Base-by-base conservation (phyloP, 2,888 invertebrate genomes). In the Embidobia sp. region DNA sequence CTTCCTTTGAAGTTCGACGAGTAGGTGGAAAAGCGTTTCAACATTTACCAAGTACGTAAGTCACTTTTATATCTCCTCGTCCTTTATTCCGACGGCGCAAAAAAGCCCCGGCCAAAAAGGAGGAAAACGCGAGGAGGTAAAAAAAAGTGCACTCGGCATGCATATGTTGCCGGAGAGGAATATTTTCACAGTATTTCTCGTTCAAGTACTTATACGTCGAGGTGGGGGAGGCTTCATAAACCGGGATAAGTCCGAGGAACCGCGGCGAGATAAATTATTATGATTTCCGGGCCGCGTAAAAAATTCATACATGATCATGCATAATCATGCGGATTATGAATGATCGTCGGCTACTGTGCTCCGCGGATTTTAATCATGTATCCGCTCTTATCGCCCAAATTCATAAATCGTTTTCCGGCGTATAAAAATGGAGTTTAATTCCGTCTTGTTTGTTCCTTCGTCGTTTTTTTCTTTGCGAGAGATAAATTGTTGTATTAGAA, bases 1-100 rank as follows among this genome's bases (percentile, higher is more conserved):
- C 48, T 59, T 59, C 51, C 69, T 59, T 69, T 69, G 67, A 69
- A 69, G 67, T 69, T 57, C 55, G 57, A 69, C 49, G 57, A 69
- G 55, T 67, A 53, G 67, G 48, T 69, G 67, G 67, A 69, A 57
- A 69, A 69, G 67, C 67, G 57, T 69, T 69, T 69, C 67, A 69
- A 69, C 67, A 69, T 69, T 69, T 57, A 69, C 67, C 40, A 13
- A 69, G 67, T 69, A 69, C 67, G 57, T 57, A 69, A 69, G 67
- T 69, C 57, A 69, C 57, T 69, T 69, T 69, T 69, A 69, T 69
- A 57, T 19, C 40, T 69, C n/a, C 57, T 69, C 49, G 29, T 66
- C 66, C 53, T 46, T 66, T 66, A 57, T 57, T 49, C 57, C 26
- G 40, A 19, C 48, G 55, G 18, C 42, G 55, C 33, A 46, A 66